Evolutionary conservation across 2,113 vertebrate genomes (phyloP), one percentile per base, ranked within the genome.

Genomic region (Mastomys coucha): DNA sequence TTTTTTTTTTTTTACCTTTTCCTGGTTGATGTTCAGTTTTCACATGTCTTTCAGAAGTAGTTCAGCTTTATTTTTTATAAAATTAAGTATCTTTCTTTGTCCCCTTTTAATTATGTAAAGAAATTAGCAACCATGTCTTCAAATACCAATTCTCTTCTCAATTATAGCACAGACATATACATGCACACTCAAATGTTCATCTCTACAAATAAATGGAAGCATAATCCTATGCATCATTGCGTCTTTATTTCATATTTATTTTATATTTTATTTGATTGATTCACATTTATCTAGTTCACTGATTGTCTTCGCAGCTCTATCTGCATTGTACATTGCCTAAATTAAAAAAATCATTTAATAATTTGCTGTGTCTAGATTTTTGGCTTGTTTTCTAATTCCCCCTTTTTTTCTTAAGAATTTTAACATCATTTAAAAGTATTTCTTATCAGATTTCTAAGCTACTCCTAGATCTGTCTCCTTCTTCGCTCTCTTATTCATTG

Each of bases 301-400:
- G 63, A 90, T 85, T 93, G 91, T 96, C 36, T 87, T 33, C 77
- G 87, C 13, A 88, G 22, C 26, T 93, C 33, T 42, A 76, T 91
- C 31, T 22, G 63, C 60, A 93, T 91, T 93, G 53, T 28, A 51
- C 33, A 91, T 85, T 85, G 76, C 9, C 9, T 16, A 72, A 36
- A 84, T 88, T 65, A 26, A 78, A 67, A 31, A 51, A 72, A 10
- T 82, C 39, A 65, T 70, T 96, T 92, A 3, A n/a, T 60, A 45
- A 49, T 89, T 96, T 96, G 89, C 28, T 84, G 78, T 89, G 92
- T 93, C 26, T 91, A 89, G 39, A 45, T 73, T 96, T 96, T 22
- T 42, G 78, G 3, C 49, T 63, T 16, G 39, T 70, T 95, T 77
- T 87, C 51, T 49, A 92, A 82, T 87, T 31, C 9, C 67, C 17